Conservation (phyloP, 2,113 vertebrate species). For the Bos javanicus region DNA sequence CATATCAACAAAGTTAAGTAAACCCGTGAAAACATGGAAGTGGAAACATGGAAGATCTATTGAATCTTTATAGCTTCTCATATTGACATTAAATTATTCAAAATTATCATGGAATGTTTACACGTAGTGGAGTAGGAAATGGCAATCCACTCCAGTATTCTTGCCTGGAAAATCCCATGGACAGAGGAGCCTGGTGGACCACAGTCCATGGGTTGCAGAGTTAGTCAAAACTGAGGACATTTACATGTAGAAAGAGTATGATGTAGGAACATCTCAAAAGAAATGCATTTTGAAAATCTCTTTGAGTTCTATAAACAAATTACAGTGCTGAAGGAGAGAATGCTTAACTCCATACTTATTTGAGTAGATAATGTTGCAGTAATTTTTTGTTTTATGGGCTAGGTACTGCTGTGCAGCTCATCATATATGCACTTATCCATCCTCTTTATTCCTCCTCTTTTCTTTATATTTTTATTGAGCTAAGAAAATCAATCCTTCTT, state of each 20-base stretch:
- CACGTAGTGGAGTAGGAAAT: neutral
- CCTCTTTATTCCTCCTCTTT: neutral
- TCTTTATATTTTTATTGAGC: neutral
- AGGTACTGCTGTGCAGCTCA: neutral
- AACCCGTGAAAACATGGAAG: slow-evolving; percentile 27
- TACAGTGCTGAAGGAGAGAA: neutral
- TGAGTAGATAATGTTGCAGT: neutral
- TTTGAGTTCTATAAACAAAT: neutral
- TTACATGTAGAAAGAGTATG: neutral
- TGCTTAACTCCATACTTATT: neutral
- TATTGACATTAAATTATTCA: neutral
- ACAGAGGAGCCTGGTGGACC: neutral
- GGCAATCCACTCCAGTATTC: neutral
- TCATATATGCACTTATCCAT: neutral
- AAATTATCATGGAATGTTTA: neutral
- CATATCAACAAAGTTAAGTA: neutral
- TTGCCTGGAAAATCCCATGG: neutral
- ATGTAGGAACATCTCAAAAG: neutral
- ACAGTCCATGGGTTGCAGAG: neutral
- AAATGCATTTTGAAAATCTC: neutral
- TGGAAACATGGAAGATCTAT: neutral
- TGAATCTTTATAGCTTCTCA: neutral
- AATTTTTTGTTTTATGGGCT: neutral
- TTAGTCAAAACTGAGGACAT: neutral
- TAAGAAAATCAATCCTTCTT: neutral